phyloP scores from a whole-genome alignment of 2,113 vertebrate species.

The Aepyceros melampus region DNA sequence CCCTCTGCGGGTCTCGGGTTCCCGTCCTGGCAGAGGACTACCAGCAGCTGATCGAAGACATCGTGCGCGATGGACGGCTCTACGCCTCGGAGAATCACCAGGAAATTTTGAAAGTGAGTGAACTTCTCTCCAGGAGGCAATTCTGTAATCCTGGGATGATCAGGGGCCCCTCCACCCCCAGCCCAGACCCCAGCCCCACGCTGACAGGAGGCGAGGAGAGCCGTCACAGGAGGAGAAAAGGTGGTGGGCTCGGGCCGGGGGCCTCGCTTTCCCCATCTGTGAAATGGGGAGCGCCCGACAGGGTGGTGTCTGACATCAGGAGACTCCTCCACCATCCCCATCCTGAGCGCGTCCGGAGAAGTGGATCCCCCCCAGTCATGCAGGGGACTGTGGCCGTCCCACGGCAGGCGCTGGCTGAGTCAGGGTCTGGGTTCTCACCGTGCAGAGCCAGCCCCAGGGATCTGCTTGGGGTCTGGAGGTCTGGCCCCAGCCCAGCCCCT shows the following conservation, averaged over 20 bases:
- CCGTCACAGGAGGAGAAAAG: no score
- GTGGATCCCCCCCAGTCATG: neutral
- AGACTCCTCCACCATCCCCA: neutral
- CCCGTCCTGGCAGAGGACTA: conserved; percentile 88
- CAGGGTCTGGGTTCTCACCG: neutral
- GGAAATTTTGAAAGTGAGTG: conserved; percentile 91
- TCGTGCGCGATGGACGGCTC: conserved; percentile 91
- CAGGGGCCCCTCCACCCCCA: neutral
- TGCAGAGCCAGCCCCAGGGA: neutral
- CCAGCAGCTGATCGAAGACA: conserved; percentile 95
- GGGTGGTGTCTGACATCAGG: neutral
- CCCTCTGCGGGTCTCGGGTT: neutral
- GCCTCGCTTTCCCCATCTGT: no score
- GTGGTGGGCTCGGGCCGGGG: accelerated
- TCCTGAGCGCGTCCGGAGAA: neutral
- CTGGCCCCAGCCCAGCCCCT: neutral
- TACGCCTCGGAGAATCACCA: conserved; percentile 97
- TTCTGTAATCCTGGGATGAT: accelerated
- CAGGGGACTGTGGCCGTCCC: accelerated
- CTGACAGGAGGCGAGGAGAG: neutral
- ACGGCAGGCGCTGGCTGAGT: accelerated
- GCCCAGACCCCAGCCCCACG: neutral
- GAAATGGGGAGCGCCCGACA: neutral
- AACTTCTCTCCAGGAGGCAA: neutral
- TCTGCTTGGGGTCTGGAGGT: neutral